A percentile compares a stretch with the other conserved stretches of the same genome.
Evolutionary conservation across 1,140 invertebrate species (phyloP).

Genomic region (Magallana angulata): DNA sequence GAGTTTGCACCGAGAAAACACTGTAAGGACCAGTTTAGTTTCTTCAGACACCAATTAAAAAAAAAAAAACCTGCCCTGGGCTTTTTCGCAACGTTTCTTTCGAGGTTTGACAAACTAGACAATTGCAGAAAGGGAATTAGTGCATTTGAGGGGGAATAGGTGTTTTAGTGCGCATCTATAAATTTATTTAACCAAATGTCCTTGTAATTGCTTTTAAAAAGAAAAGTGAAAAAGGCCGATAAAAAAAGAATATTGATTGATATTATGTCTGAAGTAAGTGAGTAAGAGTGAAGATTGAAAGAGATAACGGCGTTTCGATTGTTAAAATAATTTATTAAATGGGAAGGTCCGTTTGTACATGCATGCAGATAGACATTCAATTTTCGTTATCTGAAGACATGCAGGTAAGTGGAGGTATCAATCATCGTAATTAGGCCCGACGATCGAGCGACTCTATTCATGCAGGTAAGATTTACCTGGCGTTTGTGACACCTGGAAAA

Average conservation of each 20-base stretch:
- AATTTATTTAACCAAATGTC: too few relatives aligned
- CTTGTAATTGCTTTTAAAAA: too few relatives aligned
- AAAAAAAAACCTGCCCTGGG: not conserved
- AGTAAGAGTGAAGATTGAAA: not conserved
- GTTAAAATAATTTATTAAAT: too few relatives aligned
- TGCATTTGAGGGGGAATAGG: too few relatives aligned
- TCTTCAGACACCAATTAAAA: not conserved
- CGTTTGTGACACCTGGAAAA: too few relatives aligned
- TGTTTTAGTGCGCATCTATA: too few relatives aligned
- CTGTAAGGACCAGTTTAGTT: not conserved
- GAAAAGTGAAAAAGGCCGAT: too few relatives aligned
- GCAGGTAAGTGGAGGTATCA: not conserved
- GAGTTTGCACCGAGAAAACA: constrained; percentile 16
- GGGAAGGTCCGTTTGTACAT: too few relatives aligned
- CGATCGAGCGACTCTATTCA: not conserved
- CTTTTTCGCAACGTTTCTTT: not conserved
- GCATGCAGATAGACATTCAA: not conserved
- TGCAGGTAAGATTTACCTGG: too few relatives aligned
- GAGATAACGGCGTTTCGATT: not conserved
- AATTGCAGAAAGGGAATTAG: too few relatives aligned
- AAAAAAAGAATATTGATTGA: too few relatives aligned
- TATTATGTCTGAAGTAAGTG: not conserved
- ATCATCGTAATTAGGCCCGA: not conserved
- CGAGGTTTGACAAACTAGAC: not conserved
- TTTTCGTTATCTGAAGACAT: not conserved